Percentiles rank a stretch among this genome's conserved stretches.
phyloP scores from a whole-genome alignment of 2,888 invertebrate species.

The Ophion ellenae region DNA sequence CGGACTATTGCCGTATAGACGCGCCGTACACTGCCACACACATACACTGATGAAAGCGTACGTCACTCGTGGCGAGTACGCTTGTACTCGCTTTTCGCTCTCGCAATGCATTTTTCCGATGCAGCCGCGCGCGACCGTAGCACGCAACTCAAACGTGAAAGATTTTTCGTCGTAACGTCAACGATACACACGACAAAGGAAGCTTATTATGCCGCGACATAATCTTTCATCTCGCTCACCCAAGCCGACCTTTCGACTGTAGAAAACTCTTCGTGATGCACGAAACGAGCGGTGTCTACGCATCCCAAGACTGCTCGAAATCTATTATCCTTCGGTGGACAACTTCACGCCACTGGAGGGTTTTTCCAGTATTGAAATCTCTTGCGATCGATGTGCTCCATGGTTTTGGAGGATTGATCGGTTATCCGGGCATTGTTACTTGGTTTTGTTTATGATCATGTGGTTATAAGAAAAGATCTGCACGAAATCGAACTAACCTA shows the following conservation, averaged over 20 bases:
- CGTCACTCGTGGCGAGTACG: constrained; percentile 16
- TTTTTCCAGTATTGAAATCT: neutral
- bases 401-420: neutral
- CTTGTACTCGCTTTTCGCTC: constrained; percentile 33
- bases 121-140: constrained; percentile 15
- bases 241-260: neutral
- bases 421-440: no score
- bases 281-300: neutral
- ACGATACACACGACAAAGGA: neutral
- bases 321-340: no score
- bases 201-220: neutral
- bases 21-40: neutral
- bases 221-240: neutral
- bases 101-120: constrained; percentile 34
- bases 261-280: neutral
- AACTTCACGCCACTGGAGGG: neutral
- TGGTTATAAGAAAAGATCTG: no score
- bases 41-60: neutral
- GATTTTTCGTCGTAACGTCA: neutral
- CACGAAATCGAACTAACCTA: no score
- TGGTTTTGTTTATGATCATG: no score
- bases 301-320: neutral
- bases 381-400: neutral
- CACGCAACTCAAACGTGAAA: constrained; percentile 26
- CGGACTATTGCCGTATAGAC: neutral